These are phyloP conservation scores for Helicoverpa armigera DNA, from an alignment of 1,140 invertebrate genomes.

Conservation along the genomic window DNA sequence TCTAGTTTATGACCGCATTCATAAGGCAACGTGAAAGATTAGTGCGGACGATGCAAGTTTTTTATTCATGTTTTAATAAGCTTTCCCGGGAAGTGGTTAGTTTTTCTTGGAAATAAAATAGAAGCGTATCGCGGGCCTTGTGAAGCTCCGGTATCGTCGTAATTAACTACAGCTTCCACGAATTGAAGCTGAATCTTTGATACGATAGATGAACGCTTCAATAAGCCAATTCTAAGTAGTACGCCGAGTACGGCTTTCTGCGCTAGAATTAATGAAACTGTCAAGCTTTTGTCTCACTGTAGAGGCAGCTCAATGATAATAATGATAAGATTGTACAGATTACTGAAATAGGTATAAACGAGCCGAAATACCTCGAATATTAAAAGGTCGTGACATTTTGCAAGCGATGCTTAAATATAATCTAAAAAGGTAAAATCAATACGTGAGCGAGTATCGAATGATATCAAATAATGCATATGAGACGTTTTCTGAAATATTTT, in stretches of 20 bases:
- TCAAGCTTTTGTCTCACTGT: neutral
- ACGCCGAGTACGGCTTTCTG: neutral
- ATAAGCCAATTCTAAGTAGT: neutral
- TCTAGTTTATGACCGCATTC: neutral
- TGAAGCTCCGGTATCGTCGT: neutral
- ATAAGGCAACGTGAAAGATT: neutral
- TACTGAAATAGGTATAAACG: too few relatives aligned
- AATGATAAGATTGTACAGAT: neutral
- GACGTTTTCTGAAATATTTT: too few relatives aligned
- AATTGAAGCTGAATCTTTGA: conserved; percentile 5
- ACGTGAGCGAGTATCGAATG: too few relatives aligned
- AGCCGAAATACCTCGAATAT: too few relatives aligned
- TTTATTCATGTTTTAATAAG: neutral
- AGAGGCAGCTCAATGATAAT: conserved; percentile 9
- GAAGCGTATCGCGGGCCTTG: too few relatives aligned
- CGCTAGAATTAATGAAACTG: neutral
- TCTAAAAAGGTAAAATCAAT: too few relatives aligned
- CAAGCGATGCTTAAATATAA: too few relatives aligned
- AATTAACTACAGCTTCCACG: neutral
- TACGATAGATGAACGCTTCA: neutral
- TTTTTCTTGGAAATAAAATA: neutral
- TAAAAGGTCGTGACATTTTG: too few relatives aligned
- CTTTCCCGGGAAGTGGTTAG: neutral
- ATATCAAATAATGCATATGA: too few relatives aligned
- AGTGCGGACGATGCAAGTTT: neutral